Conservation (phyloP, 2,113 vertebrate genomes). For the Corythornis vintsioides region DNA sequence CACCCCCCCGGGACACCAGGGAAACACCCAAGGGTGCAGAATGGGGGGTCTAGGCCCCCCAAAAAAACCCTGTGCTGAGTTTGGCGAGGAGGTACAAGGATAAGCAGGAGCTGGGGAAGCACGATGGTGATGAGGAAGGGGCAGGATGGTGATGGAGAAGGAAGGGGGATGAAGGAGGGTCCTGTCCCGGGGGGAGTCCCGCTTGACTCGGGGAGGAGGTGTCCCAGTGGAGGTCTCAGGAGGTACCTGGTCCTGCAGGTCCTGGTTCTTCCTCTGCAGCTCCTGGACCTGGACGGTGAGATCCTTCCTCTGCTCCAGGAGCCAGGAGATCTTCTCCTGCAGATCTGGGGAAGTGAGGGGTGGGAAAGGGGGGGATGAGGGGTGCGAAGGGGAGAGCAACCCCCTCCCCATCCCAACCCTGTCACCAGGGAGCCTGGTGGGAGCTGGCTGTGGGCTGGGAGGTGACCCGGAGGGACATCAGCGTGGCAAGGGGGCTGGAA, state of each 20-base stretch:
- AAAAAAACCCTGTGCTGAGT: no score
- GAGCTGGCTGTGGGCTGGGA: neutral
- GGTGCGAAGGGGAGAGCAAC: neutral
- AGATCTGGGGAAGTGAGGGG: constrained; percentile 65
- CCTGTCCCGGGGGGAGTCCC: neutral
- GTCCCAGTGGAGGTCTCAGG: neutral
- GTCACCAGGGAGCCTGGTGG: neutral
- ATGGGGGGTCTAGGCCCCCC: neutral
- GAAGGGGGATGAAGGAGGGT: neutral
- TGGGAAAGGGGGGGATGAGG: neutral
- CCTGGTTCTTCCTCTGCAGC: constrained; percentile 65
- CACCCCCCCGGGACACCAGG: fast-evolving
- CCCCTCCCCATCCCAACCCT: neutral
- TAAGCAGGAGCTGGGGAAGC: neutral
- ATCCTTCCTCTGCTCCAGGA: constrained; percentile 77
- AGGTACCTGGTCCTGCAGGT: constrained; percentile 76
- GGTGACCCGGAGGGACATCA: neutral
- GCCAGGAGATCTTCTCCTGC: constrained; percentile 72
- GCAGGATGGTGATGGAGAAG: neutral
- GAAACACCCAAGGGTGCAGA: no score
- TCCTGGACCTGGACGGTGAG: constrained; percentile 70
- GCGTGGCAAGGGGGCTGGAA: neutral
- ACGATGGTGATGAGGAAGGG: no score
- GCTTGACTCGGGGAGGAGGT: fast-evolving
- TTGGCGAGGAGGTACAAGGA: neutral